These are phyloP conservation scores for Dioctria linearis DNA, from an alignment of 2,888 invertebrate genomes.

Conservation along the genomic window DNA sequence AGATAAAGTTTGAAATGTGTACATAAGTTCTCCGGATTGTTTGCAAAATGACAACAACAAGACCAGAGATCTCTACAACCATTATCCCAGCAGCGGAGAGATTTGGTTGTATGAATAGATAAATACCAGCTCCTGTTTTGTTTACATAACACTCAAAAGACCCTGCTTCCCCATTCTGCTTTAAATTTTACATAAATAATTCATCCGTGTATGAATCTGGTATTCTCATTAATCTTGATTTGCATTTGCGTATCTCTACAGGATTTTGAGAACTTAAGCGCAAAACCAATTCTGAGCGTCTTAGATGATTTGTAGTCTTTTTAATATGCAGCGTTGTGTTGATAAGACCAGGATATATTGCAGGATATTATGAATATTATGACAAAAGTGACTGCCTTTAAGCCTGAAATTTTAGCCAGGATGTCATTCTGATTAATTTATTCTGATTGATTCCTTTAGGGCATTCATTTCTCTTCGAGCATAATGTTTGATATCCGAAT, in stretches of 20 bases:
- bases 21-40: constrained; percentile 52
- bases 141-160: constrained; percentile 52
- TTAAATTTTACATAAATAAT: constrained; percentile 54
- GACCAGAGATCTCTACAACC: constrained; percentile 45
- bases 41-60: constrained; percentile 52
- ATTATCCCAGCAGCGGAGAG: constrained; percentile 43
- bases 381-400: too few relatives aligned
- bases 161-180: constrained; percentile 47
- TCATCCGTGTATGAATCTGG: constrained; percentile 52
- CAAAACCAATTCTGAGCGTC: constrained; percentile 42
- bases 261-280: constrained; percentile 35
- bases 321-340: constrained; percentile 13
- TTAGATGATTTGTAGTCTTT: constrained; percentile 48
- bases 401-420: too few relatives aligned
- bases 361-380: too few relatives aligned
- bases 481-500: too few relatives aligned
- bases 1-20: constrained; percentile 51
- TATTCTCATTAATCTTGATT: constrained; percentile 53
- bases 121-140: constrained; percentile 44
- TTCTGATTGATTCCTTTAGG: too few relatives aligned
- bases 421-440: too few relatives aligned
- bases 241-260: constrained; percentile 47
- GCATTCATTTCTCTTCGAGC: too few relatives aligned
- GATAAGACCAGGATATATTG: background rate
- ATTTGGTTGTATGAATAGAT: constrained; percentile 52